Conservation (phyloP, 2,888 invertebrate species). For the Hedychridium roseum region DNA sequence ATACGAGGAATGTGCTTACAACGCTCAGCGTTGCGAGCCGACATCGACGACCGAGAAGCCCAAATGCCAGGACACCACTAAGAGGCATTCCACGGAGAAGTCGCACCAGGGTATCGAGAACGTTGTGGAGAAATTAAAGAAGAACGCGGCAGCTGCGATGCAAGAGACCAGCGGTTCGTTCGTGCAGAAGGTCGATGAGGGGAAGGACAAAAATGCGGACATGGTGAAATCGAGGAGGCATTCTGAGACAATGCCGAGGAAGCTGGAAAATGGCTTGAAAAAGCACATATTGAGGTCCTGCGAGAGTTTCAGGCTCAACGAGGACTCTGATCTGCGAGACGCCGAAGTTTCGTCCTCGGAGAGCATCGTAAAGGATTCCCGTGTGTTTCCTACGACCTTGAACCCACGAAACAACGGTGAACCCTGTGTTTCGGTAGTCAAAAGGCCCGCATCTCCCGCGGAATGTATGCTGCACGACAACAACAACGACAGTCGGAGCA, state of each 20-base stretch:
- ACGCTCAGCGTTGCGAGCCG: conserved; percentile 20
- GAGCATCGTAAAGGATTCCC: background rate
- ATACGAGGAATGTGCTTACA: conserved; percentile 25
- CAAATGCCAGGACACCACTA: conserved; percentile 28
- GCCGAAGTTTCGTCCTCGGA: conserved; percentile 17
- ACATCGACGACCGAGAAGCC: conserved; percentile 23
- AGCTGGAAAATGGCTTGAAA: conserved; percentile 46
- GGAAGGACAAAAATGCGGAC: conserved; percentile 38
- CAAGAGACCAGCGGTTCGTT: background rate
- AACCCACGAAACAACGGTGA: too few species aligned
- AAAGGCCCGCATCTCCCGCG: conserved; percentile 1
- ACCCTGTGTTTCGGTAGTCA: too few species aligned
- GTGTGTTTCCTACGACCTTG: too few species aligned
- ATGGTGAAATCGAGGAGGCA: conserved; percentile 19
- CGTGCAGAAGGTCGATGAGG: conserved; percentile 24
- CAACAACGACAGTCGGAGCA: conserved; percentile 32
- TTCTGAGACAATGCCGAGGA: conserved; percentile 28
- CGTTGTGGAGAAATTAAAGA: conserved; percentile 58
- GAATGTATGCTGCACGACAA: conserved; percentile 23
- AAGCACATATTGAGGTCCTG: conserved; percentile 49
- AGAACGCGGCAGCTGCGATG: conserved; percentile 51
- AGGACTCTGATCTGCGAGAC: background rate
- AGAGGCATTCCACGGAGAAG: conserved; percentile 42
- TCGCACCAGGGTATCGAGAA: conserved; percentile 55
- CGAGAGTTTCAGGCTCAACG: conserved; percentile 29